A percentile compares a stretch with the other conserved stretches of the same genome.
phyloP scores from a whole-genome alignment of 2,113 vertebrate species.

The Aspidoscelis tigris region DNA sequence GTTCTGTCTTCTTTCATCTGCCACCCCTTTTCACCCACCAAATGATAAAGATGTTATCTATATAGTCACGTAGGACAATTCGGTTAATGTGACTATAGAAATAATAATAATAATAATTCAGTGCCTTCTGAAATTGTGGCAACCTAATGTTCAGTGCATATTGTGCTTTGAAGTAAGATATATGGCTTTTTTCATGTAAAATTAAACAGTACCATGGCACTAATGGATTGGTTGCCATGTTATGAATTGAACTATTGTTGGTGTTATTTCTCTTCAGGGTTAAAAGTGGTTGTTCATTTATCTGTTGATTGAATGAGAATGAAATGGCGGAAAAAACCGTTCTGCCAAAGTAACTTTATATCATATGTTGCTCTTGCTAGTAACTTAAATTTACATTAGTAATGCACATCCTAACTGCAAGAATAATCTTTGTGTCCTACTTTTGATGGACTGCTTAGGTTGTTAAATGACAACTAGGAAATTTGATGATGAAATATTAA shows the following conservation, averaged over 20 bases:
- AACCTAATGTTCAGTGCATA: conserved; percentile 8
- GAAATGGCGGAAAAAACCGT: conserved; percentile 39
- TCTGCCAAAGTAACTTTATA: conserved; percentile 49
- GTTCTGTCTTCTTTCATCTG: neutral
- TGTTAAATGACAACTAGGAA: conserved; percentile 43
- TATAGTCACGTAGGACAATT: too few relatives aligned
- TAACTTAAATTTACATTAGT: conserved; percentile 36
- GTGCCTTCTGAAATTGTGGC: neutral
- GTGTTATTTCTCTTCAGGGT: conserved; percentile 5
- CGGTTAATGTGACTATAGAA: too few relatives aligned
- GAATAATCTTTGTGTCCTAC: neutral
- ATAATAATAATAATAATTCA: too few relatives aligned
- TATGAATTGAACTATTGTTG: neutral
- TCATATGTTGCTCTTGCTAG: conserved; percentile 13
- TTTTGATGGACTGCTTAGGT: conserved; percentile 19
- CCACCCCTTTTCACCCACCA: neutral
- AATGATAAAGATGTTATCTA: conserved; percentile 22
- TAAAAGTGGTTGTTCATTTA: conserved; percentile 27
- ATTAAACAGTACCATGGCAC: neutral
- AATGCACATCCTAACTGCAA: conserved; percentile 19
- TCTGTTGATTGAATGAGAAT: conserved; percentile 23
- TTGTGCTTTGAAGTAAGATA: neutral
- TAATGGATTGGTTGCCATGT: neutral
- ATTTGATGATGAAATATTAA: conserved; percentile 68
- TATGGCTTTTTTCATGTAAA: neutral